Base-by-base conservation (phyloP, 92 coral and sea anemone species). In the Actinostola sp. region DNA sequence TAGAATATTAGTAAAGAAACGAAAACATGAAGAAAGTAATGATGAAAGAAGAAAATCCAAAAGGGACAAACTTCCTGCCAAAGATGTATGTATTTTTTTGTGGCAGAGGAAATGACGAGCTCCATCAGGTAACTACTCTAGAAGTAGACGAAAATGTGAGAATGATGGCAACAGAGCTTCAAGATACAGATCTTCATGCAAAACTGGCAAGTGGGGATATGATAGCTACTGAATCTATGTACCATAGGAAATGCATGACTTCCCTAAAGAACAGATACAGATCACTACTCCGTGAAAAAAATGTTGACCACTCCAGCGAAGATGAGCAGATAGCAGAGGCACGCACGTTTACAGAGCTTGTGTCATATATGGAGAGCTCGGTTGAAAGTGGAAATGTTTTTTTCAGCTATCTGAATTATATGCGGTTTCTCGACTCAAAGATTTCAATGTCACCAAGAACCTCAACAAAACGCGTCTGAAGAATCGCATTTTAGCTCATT, bases 401-500 rank as follows among this genome's bases (percentile, higher is more conserved):
- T 63, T 63, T 43, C 23, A 63, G 45, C 52, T 38, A 0, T 35
- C 30, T 38, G 51, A 63, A 11, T 24, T 63, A 6, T 17, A 63
- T 63, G 50, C 33, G 3, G 51, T 17, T n/a, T 2, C 50, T 1
- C 50, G 52, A 0, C 53, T 63, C 8, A 26, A 43, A 39, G 52
- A 34, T 17, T 43, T 63, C 11, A n/a, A 63, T 1, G 70, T 63
- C 19, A 26, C 11, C 0, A 43, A 63, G 63, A 17, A 36, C 4
- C 23, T 63, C 51, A 38, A 63, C 53, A 63, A 63, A 63, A 63
- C 70, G 41, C 70, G 70, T 11, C 70, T 63, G 15, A 63, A 36
- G 3, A 63, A 36, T 63, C 15, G 34, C 6, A 9, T 63, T 21
- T 20, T 63, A 14, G 52, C 30, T 3, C 70, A 63, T 36, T 63